A percentile compares a stretch with the other conserved stretches of the same genome.
These are phyloP conservation scores for Labeo rohita DNA, from an alignment of 2,113 vertebrate species.

Conservation along the genomic window DNA sequence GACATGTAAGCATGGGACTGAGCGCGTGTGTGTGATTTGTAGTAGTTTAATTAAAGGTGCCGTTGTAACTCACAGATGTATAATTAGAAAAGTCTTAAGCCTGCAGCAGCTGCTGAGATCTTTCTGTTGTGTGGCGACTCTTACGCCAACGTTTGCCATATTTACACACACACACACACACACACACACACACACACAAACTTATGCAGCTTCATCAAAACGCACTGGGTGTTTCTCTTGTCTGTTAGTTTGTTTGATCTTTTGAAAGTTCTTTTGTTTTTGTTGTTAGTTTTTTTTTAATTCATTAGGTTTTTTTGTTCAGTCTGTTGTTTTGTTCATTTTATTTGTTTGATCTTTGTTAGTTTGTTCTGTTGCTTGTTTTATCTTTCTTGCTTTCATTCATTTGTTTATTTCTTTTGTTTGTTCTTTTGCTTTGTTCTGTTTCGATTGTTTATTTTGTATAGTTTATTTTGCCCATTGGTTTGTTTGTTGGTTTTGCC, in stretches of 20 bases:
- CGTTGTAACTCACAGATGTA: constrained; percentile 36
- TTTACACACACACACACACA: background rate
- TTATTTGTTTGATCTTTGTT: background rate
- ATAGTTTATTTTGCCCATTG: too few relatives aligned
- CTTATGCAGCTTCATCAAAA: background rate
- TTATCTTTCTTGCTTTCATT: background rate
- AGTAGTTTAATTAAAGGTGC: constrained; percentile 37
- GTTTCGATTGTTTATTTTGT: background rate
- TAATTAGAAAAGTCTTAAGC: constrained; percentile 44
- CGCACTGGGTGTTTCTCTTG: background rate
- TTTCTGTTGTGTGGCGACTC: constrained; percentile 19
- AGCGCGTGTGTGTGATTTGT: background rate
- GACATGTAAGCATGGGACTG: background rate
- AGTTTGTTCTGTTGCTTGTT: background rate
- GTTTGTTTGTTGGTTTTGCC: too few relatives aligned
- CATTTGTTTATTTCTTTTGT: background rate
- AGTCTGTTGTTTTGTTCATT: background rate
- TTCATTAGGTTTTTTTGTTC: background rate
- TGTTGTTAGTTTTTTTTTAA: background rate
- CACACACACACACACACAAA: background rate
- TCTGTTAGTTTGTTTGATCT: background rate
- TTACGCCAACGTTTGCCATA: background rate
- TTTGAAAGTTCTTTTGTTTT: background rate
- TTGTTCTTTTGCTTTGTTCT: background rate
- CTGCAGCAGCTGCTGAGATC: constrained; percentile 54